Evolutionary conservation across 2,797 vertebrate genomes (phyloP), one percentile per base, ranked within the genome.

Genomic region (Manis pentadactyla): DNA sequence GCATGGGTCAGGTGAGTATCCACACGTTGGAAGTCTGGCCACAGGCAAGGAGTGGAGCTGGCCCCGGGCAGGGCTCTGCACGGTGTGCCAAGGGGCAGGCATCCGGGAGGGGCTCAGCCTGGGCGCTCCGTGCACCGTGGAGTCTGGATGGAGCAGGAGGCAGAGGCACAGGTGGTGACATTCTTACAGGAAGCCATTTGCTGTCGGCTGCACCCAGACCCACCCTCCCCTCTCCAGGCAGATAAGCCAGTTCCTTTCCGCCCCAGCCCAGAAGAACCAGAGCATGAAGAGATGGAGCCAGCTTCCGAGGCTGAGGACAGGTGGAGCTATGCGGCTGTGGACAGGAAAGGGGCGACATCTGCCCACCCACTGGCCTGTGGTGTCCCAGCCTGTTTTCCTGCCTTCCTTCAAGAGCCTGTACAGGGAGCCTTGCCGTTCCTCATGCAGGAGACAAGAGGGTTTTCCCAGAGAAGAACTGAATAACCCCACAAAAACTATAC

Each of bases 71-170:
- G 2, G 29, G 21, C 11, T 66, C 8, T 42, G n/a, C 0, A 1
- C 63, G 53, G 13, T 2, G 1, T 5, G 23, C 4, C 14, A 4
- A 19, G 0, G 4, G 37, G 9, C 25, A 17, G 4, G 1, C 0
- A 0, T 9, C 51, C 1, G 12, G 2, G 0, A 9, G 2, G 42
- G 14, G 21, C 23, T n/a, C 46, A 34, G 7, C 21, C 2, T 0
- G 8, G 14, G 10, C 2, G 0, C 17, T 82, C 11, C 18, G 9
- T 13, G 4, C 2, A 34, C 4, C 3, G 1, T 1, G 4, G 23
- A n/a, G 14, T 1, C 17, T 49, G 0, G 1, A 3, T n/a, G 37
- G 19, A 7, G 15, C 25, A 39, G 0, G 5, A 51, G 71, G 4
- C 7, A 5, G 23, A 49, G 21, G 7, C 2, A 46, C 23, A 31